Percentiles rank a stretch among this genome's conserved stretches.
phyloP scores from a whole-genome alignment of 1,140 invertebrate species.

The Eurosta solidaginis region DNA sequence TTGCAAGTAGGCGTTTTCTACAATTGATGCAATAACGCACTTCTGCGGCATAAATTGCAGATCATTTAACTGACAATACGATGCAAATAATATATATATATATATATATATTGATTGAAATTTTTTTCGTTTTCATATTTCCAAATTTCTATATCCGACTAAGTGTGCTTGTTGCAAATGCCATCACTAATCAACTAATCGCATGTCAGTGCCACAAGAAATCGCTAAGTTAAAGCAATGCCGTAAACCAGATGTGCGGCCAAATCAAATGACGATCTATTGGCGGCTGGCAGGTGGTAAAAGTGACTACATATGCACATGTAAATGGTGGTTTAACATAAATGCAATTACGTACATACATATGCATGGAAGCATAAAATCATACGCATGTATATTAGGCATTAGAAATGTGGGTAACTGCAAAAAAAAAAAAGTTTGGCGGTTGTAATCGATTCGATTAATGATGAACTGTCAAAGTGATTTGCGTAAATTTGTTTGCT shows the following conservation, averaged over 20 bases:
- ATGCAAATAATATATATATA: neutral
- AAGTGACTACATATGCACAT: no score
- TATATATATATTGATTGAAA: neutral
- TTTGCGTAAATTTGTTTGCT: neutral
- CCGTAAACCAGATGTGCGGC: neutral
- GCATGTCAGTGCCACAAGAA: neutral
- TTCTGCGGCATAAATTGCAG: neutral
- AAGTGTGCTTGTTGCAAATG: neutral
- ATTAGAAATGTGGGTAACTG: no score
- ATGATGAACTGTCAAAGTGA: slow-evolving; percentile 21
- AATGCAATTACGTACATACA: no score
- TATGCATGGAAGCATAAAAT: no score
- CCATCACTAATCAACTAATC: neutral
- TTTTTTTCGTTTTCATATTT: neutral
- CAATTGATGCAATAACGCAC: neutral
- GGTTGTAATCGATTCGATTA: neutral
- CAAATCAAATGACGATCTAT: neutral
- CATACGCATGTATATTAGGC: no score
- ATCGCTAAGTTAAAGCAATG: neutral
- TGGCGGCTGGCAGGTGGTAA: neutral
- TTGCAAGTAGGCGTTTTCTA: neutral
- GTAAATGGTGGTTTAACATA: no score
- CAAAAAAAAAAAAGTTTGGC: no score
- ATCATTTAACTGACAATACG: neutral
- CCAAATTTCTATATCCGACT: neutral